Percentiles rank a stretch among this genome's conserved stretches.
phyloP scores from a whole-genome alignment of 2,888 invertebrate species.

The Sipunculus nudus region DNA sequence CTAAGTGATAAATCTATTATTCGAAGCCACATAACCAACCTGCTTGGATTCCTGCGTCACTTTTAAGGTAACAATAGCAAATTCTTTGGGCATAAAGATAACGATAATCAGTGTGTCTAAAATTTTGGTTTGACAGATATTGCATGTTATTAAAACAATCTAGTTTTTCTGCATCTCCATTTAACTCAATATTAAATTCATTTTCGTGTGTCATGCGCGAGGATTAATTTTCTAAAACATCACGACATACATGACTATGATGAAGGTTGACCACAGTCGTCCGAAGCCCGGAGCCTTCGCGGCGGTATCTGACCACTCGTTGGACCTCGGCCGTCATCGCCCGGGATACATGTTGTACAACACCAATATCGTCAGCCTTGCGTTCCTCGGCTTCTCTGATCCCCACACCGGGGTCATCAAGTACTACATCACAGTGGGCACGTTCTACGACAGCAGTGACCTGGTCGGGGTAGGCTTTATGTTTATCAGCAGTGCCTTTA shows the following conservation, averaged over 20 bases:
- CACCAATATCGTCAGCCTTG: slow-evolving; percentile 8
- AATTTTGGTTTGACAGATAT: background rate
- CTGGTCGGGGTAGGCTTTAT: slow-evolving; percentile 1
- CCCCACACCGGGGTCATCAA: slow-evolving; percentile 31
- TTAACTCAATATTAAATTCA: too few relatives aligned
- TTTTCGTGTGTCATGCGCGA: too few relatives aligned
- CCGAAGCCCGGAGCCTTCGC: background rate
- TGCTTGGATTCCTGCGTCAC: too few relatives aligned
- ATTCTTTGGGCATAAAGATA: too few relatives aligned
- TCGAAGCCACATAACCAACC: too few relatives aligned
- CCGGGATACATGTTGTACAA: slow-evolving; percentile 27
- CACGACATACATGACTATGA: too few relatives aligned
- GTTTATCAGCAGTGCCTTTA: too few relatives aligned
- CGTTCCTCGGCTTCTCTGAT: slow-evolving; percentile 41
- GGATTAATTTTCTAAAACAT: too few relatives aligned
- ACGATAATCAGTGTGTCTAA: too few relatives aligned
- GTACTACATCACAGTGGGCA: slow-evolving; percentile 34
- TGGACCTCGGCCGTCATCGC: background rate
- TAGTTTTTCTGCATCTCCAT: too few relatives aligned
- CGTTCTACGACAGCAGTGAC: slow-evolving; percentile 24
- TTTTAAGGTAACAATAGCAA: too few relatives aligned
- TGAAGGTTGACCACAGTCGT: background rate
- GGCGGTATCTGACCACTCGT: background rate
- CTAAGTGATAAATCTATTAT: too few relatives aligned
- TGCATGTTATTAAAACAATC: background rate